These are phyloP conservation scores for Amphimallon solstitiale DNA, from an alignment of 2,888 invertebrate species.

Conservation along the genomic window DNA sequence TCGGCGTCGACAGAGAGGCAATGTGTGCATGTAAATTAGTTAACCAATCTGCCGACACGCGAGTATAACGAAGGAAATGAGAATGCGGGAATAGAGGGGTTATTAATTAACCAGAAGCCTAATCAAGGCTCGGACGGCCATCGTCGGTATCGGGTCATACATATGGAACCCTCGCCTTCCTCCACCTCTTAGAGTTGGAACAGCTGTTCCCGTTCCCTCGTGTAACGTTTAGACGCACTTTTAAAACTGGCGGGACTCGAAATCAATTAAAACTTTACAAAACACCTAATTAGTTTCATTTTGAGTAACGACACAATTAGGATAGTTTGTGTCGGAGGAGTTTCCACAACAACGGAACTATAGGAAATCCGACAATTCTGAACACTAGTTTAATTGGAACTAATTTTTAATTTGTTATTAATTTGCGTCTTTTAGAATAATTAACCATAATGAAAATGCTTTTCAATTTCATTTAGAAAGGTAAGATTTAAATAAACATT, in stretches of 20 bases:
- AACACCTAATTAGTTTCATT: slow-evolving; percentile 31
- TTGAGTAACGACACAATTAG: slow-evolving; percentile 33
- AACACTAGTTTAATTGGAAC: slow-evolving; percentile 8
- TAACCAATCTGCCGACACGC: slow-evolving; percentile 59
- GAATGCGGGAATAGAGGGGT: slow-evolving; percentile 61
- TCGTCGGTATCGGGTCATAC: slow-evolving; percentile 45
- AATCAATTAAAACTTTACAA: slow-evolving; percentile 33
- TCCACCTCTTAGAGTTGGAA: slow-evolving; percentile 36
- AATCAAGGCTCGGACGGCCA: slow-evolving; percentile 63
- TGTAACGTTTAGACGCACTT: slow-evolving; percentile 33
- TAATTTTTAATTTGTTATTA: slow-evolving; percentile 11
- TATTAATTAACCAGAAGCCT: slow-evolving; percentile 70
- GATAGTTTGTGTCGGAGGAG: slow-evolving; percentile 28
- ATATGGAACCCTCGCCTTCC: slow-evolving; percentile 50
- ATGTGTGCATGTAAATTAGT: slow-evolving; percentile 56
- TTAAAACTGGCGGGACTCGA: slow-evolving; percentile 24
- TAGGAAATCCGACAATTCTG: background rate
- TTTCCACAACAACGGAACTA: slow-evolving; percentile 21
- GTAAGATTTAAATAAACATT: too few relatives aligned
- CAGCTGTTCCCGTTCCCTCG: slow-evolving; percentile 30
- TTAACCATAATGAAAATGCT: too few relatives aligned
- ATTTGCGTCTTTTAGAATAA: too few relatives aligned
- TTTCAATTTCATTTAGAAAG: too few relatives aligned
- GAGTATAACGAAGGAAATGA: slow-evolving; percentile 59
- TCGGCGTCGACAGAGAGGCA: slow-evolving; percentile 4